phyloP scores from a whole-genome alignment of 1,140 invertebrate species.

The Sinella curviseta region DNA sequence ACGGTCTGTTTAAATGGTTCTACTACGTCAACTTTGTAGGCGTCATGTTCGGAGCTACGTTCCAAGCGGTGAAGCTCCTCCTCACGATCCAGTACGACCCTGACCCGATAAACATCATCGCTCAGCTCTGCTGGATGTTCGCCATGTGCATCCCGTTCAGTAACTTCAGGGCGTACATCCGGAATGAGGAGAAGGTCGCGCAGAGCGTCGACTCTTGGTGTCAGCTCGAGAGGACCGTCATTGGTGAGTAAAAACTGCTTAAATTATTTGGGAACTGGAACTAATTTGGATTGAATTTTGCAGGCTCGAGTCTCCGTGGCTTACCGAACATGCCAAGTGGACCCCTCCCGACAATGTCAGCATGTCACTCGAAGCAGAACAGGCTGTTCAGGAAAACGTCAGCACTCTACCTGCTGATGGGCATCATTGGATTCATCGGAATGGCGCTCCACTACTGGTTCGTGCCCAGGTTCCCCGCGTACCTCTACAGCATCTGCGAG shows the following conservation, averaged over 20 bases:
- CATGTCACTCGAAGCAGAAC: constrained; percentile 42
- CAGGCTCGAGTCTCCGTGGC: constrained; percentile 45
- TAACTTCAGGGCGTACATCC: constrained; percentile 40
- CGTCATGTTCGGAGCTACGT: constrained; percentile 40
- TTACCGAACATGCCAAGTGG: constrained; percentile 46
- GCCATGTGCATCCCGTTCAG: constrained; percentile 44
- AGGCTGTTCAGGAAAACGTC: constrained; percentile 39
- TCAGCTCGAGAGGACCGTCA: constrained; percentile 45
- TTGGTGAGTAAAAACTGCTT: constrained; percentile 30
- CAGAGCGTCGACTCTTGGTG: constrained; percentile 42
- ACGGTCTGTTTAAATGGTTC: constrained; percentile 46
- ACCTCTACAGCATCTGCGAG: constrained; percentile 38
- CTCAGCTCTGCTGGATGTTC: constrained; percentile 49
- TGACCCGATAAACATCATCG: constrained; percentile 43
- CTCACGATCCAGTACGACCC: constrained; percentile 45
- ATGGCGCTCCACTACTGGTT: constrained; percentile 38
- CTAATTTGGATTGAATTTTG: constrained; percentile 15
- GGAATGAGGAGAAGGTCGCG: constrained; percentile 41
- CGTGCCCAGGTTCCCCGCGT: constrained; percentile 43
- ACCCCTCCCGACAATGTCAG: constrained; percentile 47
- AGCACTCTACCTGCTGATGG: constrained; percentile 36
- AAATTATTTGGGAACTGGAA: not conserved
- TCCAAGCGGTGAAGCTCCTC: constrained; percentile 42
- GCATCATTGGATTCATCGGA: constrained; percentile 25
- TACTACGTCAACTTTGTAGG: constrained; percentile 49